These are phyloP conservation scores for Dastarcus helophoroides DNA, from an alignment of 2,888 invertebrate species.

Conservation along the genomic window DNA sequence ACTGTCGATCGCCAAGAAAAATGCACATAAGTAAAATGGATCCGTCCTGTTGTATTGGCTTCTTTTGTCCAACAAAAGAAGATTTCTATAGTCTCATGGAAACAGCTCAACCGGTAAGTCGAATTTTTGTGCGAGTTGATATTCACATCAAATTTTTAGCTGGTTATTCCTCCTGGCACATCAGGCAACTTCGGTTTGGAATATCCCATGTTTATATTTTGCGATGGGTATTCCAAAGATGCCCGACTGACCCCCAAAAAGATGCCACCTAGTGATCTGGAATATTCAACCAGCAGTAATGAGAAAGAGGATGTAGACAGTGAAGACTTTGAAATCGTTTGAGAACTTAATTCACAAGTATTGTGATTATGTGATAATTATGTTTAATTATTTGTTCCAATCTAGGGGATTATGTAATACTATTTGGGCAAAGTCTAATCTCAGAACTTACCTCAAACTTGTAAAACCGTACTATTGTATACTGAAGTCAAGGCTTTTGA, in stretches of 20 bases:
- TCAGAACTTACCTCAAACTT: too few species aligned
- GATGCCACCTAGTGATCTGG: slow-evolving; percentile 25
- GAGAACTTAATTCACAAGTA: too few species aligned
- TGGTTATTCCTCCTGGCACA: slow-evolving; percentile 23
- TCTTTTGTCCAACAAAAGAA: slow-evolving; percentile 65
- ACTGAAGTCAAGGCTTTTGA: too few species aligned
- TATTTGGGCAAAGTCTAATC: too few species aligned
- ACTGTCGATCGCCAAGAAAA: slow-evolving; percentile 78
- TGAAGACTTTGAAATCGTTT: slow-evolving; percentile 62
- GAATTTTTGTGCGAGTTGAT: too few species aligned
- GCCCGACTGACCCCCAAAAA: slow-evolving; percentile 24
- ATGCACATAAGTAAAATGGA: slow-evolving; percentile 79
- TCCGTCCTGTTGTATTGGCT: slow-evolving; percentile 85
- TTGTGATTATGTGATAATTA: too few species aligned
- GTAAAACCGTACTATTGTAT: too few species aligned
- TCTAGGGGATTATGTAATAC: too few species aligned
- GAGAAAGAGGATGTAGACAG: slow-evolving; percentile 53
- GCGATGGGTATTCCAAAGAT: slow-evolving; percentile 57
- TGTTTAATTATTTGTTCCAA: too few species aligned
- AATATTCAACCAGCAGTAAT: slow-evolving; percentile 39
- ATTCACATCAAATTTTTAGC: too few species aligned
- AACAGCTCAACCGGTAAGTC: slow-evolving; percentile 50
- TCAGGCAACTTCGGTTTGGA: slow-evolving; percentile 42
- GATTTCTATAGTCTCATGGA: slow-evolving; percentile 69
- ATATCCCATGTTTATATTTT: slow-evolving; percentile 76